phyloP scores from a whole-genome alignment of 2,888 invertebrate species.

The Muscina levida region DNA sequence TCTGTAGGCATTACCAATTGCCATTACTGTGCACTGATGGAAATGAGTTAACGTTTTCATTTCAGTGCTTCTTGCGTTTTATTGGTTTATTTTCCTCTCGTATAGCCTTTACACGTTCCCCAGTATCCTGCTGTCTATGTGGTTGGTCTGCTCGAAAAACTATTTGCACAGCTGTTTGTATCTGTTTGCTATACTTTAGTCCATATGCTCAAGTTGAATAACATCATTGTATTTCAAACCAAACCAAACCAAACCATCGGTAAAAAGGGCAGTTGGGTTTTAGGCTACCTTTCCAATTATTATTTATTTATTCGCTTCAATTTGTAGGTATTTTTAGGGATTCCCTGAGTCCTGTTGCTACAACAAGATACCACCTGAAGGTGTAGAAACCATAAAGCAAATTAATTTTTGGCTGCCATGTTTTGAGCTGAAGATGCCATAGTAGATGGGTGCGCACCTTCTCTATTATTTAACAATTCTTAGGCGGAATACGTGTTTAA shows the following conservation, averaged over 20 bases:
- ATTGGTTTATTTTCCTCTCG: not conserved
- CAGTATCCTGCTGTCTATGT: not conserved
- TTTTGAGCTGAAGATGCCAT: too few species aligned
- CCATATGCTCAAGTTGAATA: not conserved
- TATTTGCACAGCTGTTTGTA: conserved; percentile 30
- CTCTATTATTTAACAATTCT: not conserved
- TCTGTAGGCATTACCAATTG: not conserved
- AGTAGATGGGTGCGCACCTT: too few species aligned
- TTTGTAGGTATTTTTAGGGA: not conserved
- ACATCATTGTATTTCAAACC: too few species aligned
- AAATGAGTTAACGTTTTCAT: not conserved
- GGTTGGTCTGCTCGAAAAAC: not conserved
- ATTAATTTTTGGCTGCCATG: not conserved
- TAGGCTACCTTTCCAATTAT: not conserved
- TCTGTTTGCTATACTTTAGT: not conserved
- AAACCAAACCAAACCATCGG: too few species aligned
- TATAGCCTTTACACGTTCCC: not conserved
- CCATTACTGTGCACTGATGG: not conserved
- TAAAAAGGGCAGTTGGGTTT: not conserved
- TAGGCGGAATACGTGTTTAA: not conserved
- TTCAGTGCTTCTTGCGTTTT: not conserved
- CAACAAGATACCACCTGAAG: not conserved
- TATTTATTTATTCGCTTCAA: not conserved
- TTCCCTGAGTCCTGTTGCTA: too few species aligned
- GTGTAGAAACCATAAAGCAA: not conserved